Percentiles rank a stretch among this genome's conserved stretches.
Conservation (phyloP, 2,113 vertebrate genomes). For the Tachycineta bicolor region DNA sequence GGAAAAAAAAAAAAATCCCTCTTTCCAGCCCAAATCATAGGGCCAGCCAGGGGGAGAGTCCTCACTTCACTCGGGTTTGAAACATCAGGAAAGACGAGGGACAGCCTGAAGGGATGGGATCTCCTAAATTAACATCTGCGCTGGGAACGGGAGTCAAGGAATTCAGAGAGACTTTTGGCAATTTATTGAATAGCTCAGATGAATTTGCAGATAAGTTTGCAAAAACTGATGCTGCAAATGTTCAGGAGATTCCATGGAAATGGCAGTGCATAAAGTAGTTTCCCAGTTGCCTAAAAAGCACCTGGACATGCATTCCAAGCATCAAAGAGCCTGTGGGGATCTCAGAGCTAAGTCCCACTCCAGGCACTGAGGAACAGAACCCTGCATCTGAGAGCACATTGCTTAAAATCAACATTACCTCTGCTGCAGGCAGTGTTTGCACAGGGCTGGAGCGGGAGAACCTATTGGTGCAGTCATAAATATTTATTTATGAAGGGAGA, state of each 20-base stretch:
- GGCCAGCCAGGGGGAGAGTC: background rate
- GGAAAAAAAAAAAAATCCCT: background rate
- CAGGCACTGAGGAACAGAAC: background rate
- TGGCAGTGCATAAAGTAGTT: background rate
- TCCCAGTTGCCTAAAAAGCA: background rate
- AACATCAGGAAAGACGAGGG: background rate
- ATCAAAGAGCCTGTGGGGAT: background rate
- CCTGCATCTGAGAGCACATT: background rate
- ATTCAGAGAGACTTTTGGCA: fast-evolving
- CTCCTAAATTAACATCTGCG: background rate
- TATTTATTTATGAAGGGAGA: background rate
- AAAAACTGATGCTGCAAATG: background rate
- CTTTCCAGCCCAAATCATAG: background rate
- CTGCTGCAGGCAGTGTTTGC: background rate
- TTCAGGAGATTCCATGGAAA: background rate
- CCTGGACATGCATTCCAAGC: background rate
- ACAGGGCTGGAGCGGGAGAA: background rate
- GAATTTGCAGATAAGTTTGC: background rate
- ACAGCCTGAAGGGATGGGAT: background rate
- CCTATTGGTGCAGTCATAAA: background rate
- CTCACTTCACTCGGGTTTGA: background rate
- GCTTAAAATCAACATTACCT: background rate
- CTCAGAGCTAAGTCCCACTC: background rate
- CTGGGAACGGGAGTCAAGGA: background rate
- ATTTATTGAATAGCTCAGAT: background rate